Percentiles rank a stretch among this genome's conserved stretches.
These are phyloP conservation scores for Myopa testacea DNA, from an alignment of 2,888 invertebrate species.

Conservation along the genomic window DNA sequence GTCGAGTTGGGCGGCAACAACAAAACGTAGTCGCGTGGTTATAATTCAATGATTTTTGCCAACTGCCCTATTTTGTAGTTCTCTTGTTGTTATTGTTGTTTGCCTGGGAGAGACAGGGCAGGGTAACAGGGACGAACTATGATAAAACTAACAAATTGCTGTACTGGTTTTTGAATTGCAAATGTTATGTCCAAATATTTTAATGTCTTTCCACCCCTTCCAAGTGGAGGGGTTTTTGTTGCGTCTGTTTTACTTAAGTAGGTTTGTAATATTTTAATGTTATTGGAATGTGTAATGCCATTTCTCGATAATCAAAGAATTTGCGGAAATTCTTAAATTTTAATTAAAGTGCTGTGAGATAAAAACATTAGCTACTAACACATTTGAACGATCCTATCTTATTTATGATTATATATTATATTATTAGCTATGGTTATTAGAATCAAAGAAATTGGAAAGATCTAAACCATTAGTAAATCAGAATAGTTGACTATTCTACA, in stretches of 20 bases:
- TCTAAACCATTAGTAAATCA: too few species aligned
- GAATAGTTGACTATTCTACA: too few species aligned
- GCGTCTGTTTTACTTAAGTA: not conserved
- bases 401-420: too few species aligned
- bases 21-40: constrained; percentile 33
- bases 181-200: constrained; percentile 34
- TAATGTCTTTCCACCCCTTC: not conserved
- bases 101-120: not conserved
- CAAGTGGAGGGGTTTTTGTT: too few species aligned
- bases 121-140: not conserved
- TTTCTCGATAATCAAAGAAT: too few species aligned
- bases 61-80: constrained; percentile 50
- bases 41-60: constrained; percentile 50
- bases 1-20: not conserved
- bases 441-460: too few species aligned
- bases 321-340: too few species aligned
- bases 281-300: not conserved
- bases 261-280: not conserved
- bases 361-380: too few species aligned
- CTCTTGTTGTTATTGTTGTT: constrained; percentile 23
- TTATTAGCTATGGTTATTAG: too few species aligned
- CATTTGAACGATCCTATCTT: too few species aligned
- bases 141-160: constrained; percentile 41
- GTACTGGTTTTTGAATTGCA: constrained; percentile 25
- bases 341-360: too few species aligned